Evolutionary conservation across 2,797 vertebrate genomes (phyloP), one percentile per base, ranked within the genome.

Genomic region (Neostethus bicornis): DNA sequence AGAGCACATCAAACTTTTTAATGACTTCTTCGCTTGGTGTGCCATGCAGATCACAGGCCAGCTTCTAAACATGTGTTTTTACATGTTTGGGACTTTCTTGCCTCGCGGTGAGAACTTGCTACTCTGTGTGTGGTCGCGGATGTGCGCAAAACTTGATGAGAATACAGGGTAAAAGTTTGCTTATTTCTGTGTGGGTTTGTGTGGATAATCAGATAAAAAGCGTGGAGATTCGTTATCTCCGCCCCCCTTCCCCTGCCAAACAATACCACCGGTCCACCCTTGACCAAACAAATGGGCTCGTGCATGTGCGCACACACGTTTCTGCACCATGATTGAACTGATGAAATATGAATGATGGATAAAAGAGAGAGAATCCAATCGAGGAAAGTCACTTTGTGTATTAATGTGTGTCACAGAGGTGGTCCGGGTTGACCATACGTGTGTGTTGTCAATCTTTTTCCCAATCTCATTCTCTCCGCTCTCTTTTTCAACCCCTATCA

Each of bases 141-240:
- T 74, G 63, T 48, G 26, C 47, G 61, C 42, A 73, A 53, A 79
- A 84, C 73, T 78, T 82, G 75, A 77, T 43, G 69, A 61, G 57
- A 61, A 63, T 54, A 50, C 32, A 47, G 54, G 53, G 61, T 42
- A 28, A 55, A 63, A 62, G 50, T 68, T 64, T 58, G 78, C 45
- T 45, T 45, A 46, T 54, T 44, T 28, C 8, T 70, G 34, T 25
- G 20, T 61, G 48, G n/a, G 46, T 75, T 59, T 51, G 67, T 72
- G 66, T 56, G 61, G 73, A 74, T 58, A 73, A 86, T 87, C 83
- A 61, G 73, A 83, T 88, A 86, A 80, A 67, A 59, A 69, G 49
- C 19, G 28, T 8, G 14, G 62, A 66, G 81, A 80, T 83, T 66
- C 2, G 59, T 66, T 82, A 78, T 77, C 70, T 23, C 34, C 48